A percentile compares a stretch with the other conserved stretches of the same genome.
These are phyloP conservation scores for Apostichopus leukothele DNA, from an alignment of 53 echinoderm and acorn worm genomes.

Conservation along the genomic window DNA sequence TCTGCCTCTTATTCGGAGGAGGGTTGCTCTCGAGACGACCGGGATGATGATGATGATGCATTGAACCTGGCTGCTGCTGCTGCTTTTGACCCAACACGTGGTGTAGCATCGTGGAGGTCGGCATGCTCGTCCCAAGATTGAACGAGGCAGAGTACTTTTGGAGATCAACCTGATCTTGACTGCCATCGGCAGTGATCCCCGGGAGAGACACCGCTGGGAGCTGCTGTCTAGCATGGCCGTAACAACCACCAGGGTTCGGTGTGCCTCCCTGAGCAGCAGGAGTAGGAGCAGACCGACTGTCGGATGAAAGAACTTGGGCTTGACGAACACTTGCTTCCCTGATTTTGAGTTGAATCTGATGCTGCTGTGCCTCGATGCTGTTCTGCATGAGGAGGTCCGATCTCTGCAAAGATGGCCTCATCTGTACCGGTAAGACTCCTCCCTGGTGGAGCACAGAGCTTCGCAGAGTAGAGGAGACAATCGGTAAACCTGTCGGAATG, in stretches of 20 bases:
- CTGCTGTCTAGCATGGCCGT: background rate
- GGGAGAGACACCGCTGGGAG: background rate
- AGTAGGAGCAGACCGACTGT: background rate
- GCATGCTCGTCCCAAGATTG: background rate
- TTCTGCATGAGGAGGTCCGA: conserved; percentile 70
- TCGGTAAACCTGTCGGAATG: background rate
- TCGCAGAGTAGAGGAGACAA: background rate
- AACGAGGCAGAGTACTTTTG: background rate
- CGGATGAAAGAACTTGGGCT: background rate
- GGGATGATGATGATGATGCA: background rate
- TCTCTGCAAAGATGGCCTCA: conserved; percentile 41
- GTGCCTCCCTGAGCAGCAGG: background rate
- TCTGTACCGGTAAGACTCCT: conserved; percentile 18
- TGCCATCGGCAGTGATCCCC: background rate
- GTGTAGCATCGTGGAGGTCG: conserved; percentile 56
- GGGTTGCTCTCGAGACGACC: conserved; percentile 4
- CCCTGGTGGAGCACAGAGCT: conserved; percentile 1
- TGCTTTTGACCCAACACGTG: conserved; percentile 39
- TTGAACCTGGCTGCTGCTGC: conserved; percentile 1
- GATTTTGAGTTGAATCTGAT: conserved; percentile 76
- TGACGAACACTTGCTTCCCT: conserved; percentile 50
- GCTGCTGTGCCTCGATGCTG: conserved; percentile 89
- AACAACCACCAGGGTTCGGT: background rate
- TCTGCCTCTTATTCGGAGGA: conserved; percentile 50
- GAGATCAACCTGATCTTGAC: background rate